These are phyloP conservation scores for Agrypnia vestita DNA, from an alignment of 1,140 invertebrate species.

Conservation along the genomic window DNA sequence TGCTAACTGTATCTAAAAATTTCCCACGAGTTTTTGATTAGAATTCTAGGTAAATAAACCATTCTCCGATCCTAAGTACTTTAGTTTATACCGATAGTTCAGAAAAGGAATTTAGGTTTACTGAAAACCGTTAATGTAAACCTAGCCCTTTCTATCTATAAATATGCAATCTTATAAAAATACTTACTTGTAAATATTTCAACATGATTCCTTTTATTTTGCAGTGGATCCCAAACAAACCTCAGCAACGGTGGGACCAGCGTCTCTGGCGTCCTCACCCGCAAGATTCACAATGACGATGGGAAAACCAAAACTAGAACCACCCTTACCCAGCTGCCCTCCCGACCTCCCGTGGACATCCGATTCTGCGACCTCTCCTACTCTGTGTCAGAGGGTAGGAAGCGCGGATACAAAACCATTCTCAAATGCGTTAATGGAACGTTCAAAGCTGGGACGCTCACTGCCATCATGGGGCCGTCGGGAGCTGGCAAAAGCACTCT, in stretches of 20 bases:
- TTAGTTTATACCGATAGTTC: too few species aligned
- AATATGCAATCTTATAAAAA: too few species aligned
- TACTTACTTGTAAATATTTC: conserved; percentile 5
- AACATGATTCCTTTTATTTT: conserved; percentile 63
- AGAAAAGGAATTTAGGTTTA: too few species aligned
- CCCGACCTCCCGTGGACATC: conserved; percentile 89
- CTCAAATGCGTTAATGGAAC: conserved; percentile 89
- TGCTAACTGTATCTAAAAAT: too few species aligned
- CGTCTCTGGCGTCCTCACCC: conserved; percentile 73
- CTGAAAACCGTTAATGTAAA: too few species aligned
- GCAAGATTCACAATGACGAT: conserved; percentile 80
- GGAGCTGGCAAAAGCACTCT: conserved; percentile 95
- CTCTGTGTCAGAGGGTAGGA: conserved; percentile 87
- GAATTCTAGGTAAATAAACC: too few species aligned
- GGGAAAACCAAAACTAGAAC: conserved; percentile 75
- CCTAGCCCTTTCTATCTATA: too few species aligned
- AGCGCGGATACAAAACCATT: conserved; percentile 86
- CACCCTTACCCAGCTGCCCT: conserved; percentile 83
- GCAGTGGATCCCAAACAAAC: conserved; percentile 79
- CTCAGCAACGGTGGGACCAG: conserved; percentile 79
- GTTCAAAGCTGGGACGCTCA: conserved; percentile 85
- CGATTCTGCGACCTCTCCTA: conserved; percentile 90
- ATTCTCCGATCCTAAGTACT: too few species aligned
- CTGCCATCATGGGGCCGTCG: conserved; percentile 95
- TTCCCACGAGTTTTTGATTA: too few species aligned